Percentiles rank a stretch among this genome's conserved stretches.
phyloP scores from a whole-genome alignment of 2,113 vertebrate species.

The Nettapus auritus region DNA sequence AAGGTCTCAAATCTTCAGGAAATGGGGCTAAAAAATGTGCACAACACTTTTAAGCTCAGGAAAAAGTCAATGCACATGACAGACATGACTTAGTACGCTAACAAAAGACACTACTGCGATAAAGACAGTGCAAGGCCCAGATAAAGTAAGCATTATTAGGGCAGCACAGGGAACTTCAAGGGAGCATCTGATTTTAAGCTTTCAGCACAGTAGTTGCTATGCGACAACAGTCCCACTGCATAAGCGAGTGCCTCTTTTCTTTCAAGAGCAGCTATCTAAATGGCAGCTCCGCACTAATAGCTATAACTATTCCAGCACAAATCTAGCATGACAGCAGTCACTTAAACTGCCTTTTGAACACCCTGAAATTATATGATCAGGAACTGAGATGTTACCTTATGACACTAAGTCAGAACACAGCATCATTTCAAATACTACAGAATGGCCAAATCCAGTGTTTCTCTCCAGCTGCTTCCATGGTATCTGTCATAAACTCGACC shows the following conservation, averaged over 20 bases:
- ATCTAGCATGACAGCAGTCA: slow-evolving; percentile 18
- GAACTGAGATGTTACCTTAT: not conserved
- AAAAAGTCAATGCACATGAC: not conserved
- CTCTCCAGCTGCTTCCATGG: not conserved
- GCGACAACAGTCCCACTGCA: slow-evolving; percentile 35
- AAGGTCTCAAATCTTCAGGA: not conserved
- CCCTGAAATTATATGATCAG: not conserved
- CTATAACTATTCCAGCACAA: slow-evolving; percentile 27
- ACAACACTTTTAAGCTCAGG: not conserved
- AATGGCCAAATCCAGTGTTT: not conserved
- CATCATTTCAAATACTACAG: not conserved
- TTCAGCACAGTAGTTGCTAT: slow-evolving; percentile 65
- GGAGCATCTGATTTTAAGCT: slow-evolving; percentile 53
- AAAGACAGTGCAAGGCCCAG: not conserved
- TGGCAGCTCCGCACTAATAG: slow-evolving; percentile 26
- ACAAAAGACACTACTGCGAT: not conserved
- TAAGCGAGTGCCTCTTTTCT: slow-evolving; percentile 21
- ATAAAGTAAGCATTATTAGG: slow-evolving; percentile 42
- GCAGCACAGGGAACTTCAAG: slow-evolving; percentile 53
- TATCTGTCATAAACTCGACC: not conserved
- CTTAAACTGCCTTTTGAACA: slow-evolving; percentile 33
- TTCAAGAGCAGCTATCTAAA: slow-evolving; percentile 10
- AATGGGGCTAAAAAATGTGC: not conserved
- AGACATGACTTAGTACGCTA: not conserved
- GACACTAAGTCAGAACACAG: not conserved